These are phyloP conservation scores for Zaprionus lachaisei DNA, from an alignment of 1,140 invertebrate genomes.

Conservation along the genomic window DNA sequence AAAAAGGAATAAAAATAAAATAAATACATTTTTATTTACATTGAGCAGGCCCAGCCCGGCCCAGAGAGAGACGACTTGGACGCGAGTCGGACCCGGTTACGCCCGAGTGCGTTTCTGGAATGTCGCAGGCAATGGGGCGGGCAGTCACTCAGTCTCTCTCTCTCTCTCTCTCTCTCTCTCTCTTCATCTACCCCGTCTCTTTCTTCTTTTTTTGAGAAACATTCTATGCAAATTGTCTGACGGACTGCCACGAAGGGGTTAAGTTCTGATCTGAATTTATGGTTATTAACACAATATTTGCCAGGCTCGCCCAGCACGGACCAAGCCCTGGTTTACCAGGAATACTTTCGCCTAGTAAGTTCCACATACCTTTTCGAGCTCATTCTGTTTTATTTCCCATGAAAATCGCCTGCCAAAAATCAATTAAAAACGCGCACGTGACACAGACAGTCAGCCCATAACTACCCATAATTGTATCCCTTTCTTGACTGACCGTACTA, in stretches of 20 bases:
- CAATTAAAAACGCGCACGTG: slow-evolving; percentile 76
- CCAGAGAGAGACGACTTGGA: slow-evolving; percentile 9
- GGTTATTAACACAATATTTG: slow-evolving; percentile 78
- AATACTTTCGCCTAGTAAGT: slow-evolving; percentile 26
- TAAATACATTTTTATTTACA: slow-evolving; percentile 79
- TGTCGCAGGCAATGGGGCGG: slow-evolving; percentile 75
- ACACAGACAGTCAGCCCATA: slow-evolving; percentile 43
- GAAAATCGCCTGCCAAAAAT: slow-evolving; percentile 70
- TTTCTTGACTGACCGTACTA: slow-evolving; percentile 24
- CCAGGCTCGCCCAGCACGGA: slow-evolving; percentile 40
- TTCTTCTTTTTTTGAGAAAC: slow-evolving; percentile 45
- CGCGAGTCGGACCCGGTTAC: slow-evolving; percentile 34
- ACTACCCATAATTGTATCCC: slow-evolving; percentile 64
- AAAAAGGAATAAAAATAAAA: slow-evolving; percentile 50
- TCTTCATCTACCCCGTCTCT: not conserved
- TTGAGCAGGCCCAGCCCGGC: slow-evolving; percentile 31
- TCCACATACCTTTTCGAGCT: not conserved
- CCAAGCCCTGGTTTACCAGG: slow-evolving; percentile 40
- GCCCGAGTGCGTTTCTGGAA: slow-evolving; percentile 61
- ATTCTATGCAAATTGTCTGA: slow-evolving; percentile 71
- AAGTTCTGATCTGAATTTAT: slow-evolving; percentile 64
- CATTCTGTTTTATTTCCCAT: slow-evolving; percentile 56
- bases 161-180: not conserved
- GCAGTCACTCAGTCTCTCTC: not conserved
- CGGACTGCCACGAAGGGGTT: slow-evolving; percentile 53